Evolutionary conservation across 2,888 invertebrate genomes (phyloP).

Genomic region (Eupeodes latifasciatus): DNA sequence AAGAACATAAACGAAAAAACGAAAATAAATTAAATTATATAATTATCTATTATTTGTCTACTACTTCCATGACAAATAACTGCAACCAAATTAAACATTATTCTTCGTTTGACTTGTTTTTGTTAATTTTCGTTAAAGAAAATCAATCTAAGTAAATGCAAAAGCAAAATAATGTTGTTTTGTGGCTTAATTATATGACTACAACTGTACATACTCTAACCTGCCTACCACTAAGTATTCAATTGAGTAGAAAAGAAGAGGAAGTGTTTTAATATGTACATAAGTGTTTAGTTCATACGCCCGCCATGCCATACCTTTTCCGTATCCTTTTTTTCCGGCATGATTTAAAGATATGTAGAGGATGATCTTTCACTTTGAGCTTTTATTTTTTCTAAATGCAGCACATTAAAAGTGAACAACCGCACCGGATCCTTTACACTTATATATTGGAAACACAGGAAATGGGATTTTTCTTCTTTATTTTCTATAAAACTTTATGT

Average conservation of each 20-base stretch:
- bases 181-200: too few relatives aligned
- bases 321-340: constrained; percentile 66
- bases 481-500: constrained; percentile 30
- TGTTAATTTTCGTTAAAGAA: too few relatives aligned
- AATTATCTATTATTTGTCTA: too few relatives aligned
- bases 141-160: too few relatives aligned
- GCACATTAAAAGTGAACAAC: constrained; percentile 21
- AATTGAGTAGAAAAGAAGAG: constrained; percentile 19
- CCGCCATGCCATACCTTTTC: constrained; percentile 41
- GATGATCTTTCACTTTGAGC: constrained; percentile 37
- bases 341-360: constrained; percentile 33
- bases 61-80: too few relatives aligned
- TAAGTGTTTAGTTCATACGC: background rate
- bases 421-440: constrained; percentile 11
- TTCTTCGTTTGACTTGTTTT: too few relatives aligned
- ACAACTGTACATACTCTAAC: background rate
- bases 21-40: too few relatives aligned
- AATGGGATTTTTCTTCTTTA: constrained; percentile 14
- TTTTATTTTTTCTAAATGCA: constrained; percentile 13
- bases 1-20: too few relatives aligned
- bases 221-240: background rate
- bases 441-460: background rate
- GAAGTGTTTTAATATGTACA: constrained; percentile 31
- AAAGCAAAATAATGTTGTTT: too few relatives aligned
- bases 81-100: too few relatives aligned